A percentile compares a stretch with the other conserved stretches of the same genome.
Evolutionary conservation across 1,140 invertebrate genomes (phyloP).

Genomic region (Drosophila auraria): DNA sequence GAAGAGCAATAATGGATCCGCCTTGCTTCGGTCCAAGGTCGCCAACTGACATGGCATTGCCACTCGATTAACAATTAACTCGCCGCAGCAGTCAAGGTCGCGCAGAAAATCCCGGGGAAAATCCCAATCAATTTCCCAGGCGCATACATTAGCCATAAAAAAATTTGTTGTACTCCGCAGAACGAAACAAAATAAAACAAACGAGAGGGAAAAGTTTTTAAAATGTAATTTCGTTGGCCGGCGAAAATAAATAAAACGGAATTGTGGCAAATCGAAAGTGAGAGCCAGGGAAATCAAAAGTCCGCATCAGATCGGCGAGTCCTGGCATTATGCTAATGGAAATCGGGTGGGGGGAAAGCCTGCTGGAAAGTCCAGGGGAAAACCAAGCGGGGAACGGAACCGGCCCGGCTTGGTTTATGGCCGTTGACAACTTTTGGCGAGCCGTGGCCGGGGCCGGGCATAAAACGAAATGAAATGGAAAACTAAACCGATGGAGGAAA

Average conservation of each 20-base stretch:
- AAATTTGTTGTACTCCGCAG: slow-evolving; percentile 45
- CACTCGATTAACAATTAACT: slow-evolving; percentile 51
- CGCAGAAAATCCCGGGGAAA: slow-evolving; percentile 17
- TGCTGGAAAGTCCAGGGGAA: slow-evolving; percentile 52
- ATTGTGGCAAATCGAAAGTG: slow-evolving; percentile 73
- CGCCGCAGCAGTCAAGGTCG: slow-evolving; percentile 36
- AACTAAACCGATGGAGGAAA: slow-evolving; percentile 60
- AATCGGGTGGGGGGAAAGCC: slow-evolving; percentile 40
- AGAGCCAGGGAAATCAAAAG: slow-evolving; percentile 48
- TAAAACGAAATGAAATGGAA: slow-evolving; percentile 83
- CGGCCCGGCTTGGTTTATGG: slow-evolving; percentile 45
- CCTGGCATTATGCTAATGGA: slow-evolving; percentile 79
- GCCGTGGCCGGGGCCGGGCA: slow-evolving; percentile 37
- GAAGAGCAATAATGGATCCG: slow-evolving; percentile 57
- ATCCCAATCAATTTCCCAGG: slow-evolving; percentile 64
- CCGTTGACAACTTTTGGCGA: slow-evolving; percentile 78
- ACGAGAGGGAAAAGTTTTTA: slow-evolving; percentile 71
- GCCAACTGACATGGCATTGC: slow-evolving; percentile 50
- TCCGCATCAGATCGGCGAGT: slow-evolving; percentile 28
- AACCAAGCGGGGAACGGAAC: neutral
- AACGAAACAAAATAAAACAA: slow-evolving; percentile 54
- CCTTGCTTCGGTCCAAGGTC: slow-evolving; percentile 64
- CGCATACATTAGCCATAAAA: slow-evolving; percentile 82
- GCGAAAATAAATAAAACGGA: slow-evolving; percentile 74
- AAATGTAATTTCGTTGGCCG: slow-evolving; percentile 72